phyloP scores from a whole-genome alignment of 2,888 invertebrate genomes.

The Mactromeris polynyma region DNA sequence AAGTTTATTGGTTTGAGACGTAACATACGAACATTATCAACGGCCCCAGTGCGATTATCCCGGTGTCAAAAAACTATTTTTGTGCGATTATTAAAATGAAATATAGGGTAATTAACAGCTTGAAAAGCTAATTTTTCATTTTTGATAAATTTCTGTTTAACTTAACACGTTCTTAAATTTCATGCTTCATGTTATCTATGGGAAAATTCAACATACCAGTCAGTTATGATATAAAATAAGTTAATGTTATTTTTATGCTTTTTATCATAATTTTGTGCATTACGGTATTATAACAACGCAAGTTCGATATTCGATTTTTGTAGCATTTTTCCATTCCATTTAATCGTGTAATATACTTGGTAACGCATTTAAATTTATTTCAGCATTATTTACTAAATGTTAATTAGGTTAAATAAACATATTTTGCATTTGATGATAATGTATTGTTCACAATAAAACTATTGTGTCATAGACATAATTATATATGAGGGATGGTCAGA shows the following conservation, averaged over 20 bases:
- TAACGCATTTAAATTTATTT: too few species aligned
- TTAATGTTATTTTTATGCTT: neutral
- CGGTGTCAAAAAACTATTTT: neutral
- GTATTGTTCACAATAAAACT: too few species aligned
- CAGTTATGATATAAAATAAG: neutral
- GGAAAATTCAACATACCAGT: neutral
- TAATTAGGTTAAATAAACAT: too few species aligned
- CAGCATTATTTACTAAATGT: too few species aligned
- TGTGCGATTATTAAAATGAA: constrained; percentile 1
- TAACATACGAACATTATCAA: neutral
- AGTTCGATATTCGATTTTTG: neutral
- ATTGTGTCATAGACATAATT: too few species aligned
- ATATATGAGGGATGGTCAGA: too few species aligned
- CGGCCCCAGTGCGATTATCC: neutral
- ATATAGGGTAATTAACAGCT: constrained; percentile 15
- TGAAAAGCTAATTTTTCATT: constrained; percentile 2
- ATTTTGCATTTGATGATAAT: too few species aligned
- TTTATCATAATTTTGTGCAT: neutral
- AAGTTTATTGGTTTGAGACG: neutral
- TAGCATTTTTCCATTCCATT: neutral
- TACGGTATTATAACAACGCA: neutral
- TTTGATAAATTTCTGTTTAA: neutral
- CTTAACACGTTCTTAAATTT: neutral
- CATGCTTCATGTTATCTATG: neutral
- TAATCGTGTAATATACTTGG: neutral